Conservation (phyloP, 2,888 invertebrate genomes). For the Neuroscelio doddi region DNA sequence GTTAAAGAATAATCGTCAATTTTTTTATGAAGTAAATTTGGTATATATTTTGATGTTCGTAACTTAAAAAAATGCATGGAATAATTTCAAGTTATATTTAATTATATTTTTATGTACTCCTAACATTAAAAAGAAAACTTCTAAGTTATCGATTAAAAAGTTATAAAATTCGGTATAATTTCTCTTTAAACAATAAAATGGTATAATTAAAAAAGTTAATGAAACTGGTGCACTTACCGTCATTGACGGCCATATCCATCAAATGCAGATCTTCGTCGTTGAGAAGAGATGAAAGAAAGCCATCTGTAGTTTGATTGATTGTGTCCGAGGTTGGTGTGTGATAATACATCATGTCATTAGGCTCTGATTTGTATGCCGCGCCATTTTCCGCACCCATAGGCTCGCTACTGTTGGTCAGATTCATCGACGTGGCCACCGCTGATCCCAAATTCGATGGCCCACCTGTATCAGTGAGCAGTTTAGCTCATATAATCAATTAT, state of each 20-base stretch:
- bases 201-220: too few species aligned
- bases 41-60: too few species aligned
- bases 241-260: constrained; percentile 94
- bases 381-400: constrained; percentile 76
- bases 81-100: too few species aligned
- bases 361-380: constrained; percentile 80
- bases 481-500: constrained; percentile 53
- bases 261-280: constrained; percentile 92
- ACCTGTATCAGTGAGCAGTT: constrained; percentile 64
- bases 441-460: constrained; percentile 79
- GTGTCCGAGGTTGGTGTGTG: constrained; percentile 75
- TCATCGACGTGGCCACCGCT: constrained; percentile 85
- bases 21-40: too few species aligned
- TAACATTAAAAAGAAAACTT: too few species aligned
- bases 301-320: constrained; percentile 84
- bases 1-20: too few species aligned
- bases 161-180: too few species aligned
- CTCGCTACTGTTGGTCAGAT: constrained; percentile 83
- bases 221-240: too few species aligned
- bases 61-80: too few species aligned
- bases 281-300: constrained; percentile 89
- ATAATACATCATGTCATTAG: constrained; percentile 86
- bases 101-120: too few species aligned
- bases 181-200: too few species aligned
- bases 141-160: too few species aligned